Evolutionary conservation across 2,797 vertebrate genomes (phyloP).

Genomic region (Paratrypauchen microcephalus): DNA sequence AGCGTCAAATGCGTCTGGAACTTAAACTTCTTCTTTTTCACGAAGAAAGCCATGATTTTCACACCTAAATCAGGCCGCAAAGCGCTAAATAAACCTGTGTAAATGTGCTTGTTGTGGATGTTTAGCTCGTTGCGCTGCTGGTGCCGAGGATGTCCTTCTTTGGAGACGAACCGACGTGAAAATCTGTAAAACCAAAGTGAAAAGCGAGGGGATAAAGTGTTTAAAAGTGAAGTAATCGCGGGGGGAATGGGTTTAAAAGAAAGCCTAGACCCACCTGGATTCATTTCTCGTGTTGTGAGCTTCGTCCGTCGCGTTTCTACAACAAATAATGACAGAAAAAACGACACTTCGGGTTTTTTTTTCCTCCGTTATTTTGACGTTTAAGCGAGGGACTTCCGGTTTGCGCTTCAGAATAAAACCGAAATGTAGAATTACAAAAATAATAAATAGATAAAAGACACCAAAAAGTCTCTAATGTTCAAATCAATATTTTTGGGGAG

Average conservation of each 20-base stretch:
- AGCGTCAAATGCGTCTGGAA: constrained; percentile 94
- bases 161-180: constrained; percentile 33
- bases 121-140: constrained; percentile 21
- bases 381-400: constrained; percentile 4
- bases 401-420: background rate
- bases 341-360: constrained; percentile 7
- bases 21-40: constrained; percentile 98
- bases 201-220: rapidly evolving
- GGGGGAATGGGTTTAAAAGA: rapidly evolving
- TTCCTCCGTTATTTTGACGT: constrained; percentile 4
- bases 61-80: background rate
- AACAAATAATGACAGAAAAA: constrained; percentile 28
- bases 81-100: background rate
- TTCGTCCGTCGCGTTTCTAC: background rate
- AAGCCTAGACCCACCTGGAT: constrained; percentile 1
- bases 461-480: background rate
- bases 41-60: constrained; percentile 88
- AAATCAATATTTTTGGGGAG: background rate
- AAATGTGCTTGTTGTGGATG: background rate
- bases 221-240: rapidly evolving
- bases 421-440: background rate
- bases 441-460: background rate
- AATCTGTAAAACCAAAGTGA: constrained; percentile 32
- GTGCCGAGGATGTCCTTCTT: constrained; percentile 29
- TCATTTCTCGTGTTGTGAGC: constrained; percentile 27